These are phyloP conservation scores for Willisornis vidua DNA, from an alignment of 2,113 vertebrate genomes.

Conservation along the genomic window DNA sequence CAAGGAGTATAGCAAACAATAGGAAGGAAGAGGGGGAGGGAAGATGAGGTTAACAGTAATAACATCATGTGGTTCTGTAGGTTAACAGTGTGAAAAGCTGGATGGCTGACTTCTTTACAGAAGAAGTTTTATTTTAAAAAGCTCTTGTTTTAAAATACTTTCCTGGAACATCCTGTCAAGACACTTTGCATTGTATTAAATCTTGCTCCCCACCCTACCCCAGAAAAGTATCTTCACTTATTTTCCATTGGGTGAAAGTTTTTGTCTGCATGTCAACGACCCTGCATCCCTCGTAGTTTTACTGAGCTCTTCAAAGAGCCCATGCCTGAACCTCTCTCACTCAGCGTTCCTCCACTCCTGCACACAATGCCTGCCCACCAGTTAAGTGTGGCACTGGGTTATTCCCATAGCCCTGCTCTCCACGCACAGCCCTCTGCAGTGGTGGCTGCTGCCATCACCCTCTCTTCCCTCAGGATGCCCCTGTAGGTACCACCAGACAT, in stretches of 20 bases:
- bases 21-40: slow-evolving; percentile 45
- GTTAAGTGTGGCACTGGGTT: background rate
- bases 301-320: background rate
- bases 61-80: slow-evolving; percentile 45
- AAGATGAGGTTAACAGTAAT: slow-evolving; percentile 59
- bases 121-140: background rate
- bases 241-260: background rate
- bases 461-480: background rate
- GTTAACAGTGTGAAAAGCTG: slow-evolving; percentile 34
- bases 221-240: background rate
- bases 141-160: background rate
- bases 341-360: fast-evolving
- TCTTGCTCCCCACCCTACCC: background rate
- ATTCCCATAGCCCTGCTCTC: background rate
- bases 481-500: background rate
- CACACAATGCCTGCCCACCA: background rate
- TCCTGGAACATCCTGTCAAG: background rate
- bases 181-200: background rate
- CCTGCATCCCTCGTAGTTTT: background rate
- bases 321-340: background rate
- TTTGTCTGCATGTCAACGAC: background rate
- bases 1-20: background rate
- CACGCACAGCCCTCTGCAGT: background rate
- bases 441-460: background rate
- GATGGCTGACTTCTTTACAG: slow-evolving; percentile 3